A percentile compares a stretch with the other conserved stretches of the same genome.
Evolutionary conservation across 2,113 vertebrate genomes (phyloP).

Genomic region (Corythaeola cristata): DNA sequence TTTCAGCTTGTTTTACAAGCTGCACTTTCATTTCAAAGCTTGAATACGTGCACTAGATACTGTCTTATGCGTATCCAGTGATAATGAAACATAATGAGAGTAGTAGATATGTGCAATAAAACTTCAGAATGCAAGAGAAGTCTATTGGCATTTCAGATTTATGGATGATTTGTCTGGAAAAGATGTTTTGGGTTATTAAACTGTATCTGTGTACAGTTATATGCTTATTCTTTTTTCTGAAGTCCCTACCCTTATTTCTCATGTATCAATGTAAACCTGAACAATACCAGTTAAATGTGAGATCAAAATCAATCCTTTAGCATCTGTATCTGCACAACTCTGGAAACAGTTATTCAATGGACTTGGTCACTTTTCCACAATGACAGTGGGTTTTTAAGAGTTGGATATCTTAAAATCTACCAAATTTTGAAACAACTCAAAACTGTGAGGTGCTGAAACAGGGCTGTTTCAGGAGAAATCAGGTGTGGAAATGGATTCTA

Average conservation of each 20-base stretch:
- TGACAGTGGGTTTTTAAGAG: not conserved
- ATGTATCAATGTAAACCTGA: not conserved
- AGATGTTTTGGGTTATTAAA: not conserved
- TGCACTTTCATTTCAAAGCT: not conserved
- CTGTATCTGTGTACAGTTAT: not conserved
- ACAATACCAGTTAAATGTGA: not conserved
- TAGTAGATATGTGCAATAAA: not conserved
- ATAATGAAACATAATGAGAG: not conserved
- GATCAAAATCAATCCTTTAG: not conserved
- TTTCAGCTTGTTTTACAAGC: not conserved
- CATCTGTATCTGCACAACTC: not conserved
- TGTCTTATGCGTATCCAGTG: not conserved
- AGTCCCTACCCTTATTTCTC: not conserved
- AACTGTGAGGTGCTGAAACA: not conserved
- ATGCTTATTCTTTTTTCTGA: not conserved
- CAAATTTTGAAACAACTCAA: not conserved
- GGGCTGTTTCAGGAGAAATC: not conserved
- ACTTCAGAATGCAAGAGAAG: not conserved
- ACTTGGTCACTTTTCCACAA: fast-evolving
- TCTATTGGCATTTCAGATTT: not conserved
- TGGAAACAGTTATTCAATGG: not conserved
- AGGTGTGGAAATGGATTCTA: not conserved
- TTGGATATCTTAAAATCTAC: not conserved
- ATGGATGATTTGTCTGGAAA: not conserved
- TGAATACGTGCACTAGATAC: not conserved